phyloP scores from a whole-genome alignment of 2,113 vertebrate species.

The Sorex araneus region DNA sequence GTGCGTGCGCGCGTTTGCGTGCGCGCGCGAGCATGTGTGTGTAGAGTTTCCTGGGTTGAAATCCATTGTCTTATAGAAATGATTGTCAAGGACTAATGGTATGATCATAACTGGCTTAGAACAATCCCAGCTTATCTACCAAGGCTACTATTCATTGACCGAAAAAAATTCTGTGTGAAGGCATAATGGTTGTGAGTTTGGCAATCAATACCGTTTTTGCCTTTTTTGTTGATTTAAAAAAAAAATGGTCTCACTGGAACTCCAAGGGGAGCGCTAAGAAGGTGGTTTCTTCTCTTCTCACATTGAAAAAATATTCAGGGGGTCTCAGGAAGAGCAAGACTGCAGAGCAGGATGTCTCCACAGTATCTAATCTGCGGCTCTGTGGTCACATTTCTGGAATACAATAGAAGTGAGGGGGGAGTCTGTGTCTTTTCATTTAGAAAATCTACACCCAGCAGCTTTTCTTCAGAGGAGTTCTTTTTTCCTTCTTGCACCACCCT shows the following conservation, averaged over 20 bases:
- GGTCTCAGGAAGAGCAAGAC: not conserved
- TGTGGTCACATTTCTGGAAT: not conserved
- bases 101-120: not conserved
- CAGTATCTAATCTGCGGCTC: not conserved
- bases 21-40: not conserved
- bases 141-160: not conserved
- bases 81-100: not conserved
- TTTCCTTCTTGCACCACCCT: too few species aligned
- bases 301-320: not conserved
- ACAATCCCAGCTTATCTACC: not conserved
- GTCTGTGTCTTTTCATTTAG: slow-evolving; percentile 16
- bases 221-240: slow-evolving; percentile 4
- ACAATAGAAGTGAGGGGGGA: not conserved
- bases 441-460: not conserved
- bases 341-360: not conserved
- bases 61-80: not conserved
- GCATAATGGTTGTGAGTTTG: not conserved
- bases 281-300: slow-evolving; percentile 5
- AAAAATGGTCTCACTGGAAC: not conserved
- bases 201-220: not conserved
- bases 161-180: not conserved
- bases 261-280: not conserved
- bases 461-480: not conserved
- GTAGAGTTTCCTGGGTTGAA: not conserved
- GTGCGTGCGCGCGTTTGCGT: not conserved